Evolutionary conservation across 2,888 invertebrate genomes (phyloP).

Genomic region (Lymantria dispar): DNA sequence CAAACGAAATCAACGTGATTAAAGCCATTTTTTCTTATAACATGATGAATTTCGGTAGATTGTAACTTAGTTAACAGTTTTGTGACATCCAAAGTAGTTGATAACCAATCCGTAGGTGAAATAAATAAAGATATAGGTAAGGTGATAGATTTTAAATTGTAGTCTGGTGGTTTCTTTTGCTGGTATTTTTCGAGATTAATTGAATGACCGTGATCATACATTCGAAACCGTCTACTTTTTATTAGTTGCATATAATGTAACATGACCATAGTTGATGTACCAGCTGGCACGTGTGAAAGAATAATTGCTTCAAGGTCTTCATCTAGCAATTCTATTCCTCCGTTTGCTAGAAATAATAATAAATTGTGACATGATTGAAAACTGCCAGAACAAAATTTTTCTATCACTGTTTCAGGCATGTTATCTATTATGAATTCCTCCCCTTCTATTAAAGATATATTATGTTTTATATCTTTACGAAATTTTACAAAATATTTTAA

Average conservation of each 20-base stretch:
- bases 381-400: conserved; percentile 39
- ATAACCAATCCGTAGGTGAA: conserved; percentile 46
- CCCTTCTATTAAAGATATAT: background rate
- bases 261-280: conserved; percentile 47
- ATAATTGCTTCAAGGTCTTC: conserved; percentile 21
- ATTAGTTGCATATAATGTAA: conserved; percentile 51
- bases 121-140: conserved; percentile 41
- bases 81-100: conserved; percentile 32
- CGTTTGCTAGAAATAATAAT: conserved; percentile 39
- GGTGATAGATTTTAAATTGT: conserved; percentile 34
- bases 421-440: conserved; percentile 29
- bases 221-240: conserved; percentile 42
- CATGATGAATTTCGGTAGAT: conserved; percentile 33
- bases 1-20: conserved; percentile 52
- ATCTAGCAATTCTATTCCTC: conserved; percentile 29
- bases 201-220: conserved; percentile 37
- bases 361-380: conserved; percentile 38
- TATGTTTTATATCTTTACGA: conserved; percentile 10
- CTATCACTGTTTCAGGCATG: conserved; percentile 23
- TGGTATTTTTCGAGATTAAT: conserved; percentile 35
- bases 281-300: conserved; percentile 29
- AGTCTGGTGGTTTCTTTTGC: conserved; percentile 26
- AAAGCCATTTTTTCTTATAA: conserved; percentile 35
- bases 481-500: conserved; percentile 38
- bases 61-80: conserved; percentile 33